Evolutionary conservation across 2,113 vertebrate species (phyloP), one percentile per base, ranked within the genome.

Genomic region (Falco punctatus): DNA sequence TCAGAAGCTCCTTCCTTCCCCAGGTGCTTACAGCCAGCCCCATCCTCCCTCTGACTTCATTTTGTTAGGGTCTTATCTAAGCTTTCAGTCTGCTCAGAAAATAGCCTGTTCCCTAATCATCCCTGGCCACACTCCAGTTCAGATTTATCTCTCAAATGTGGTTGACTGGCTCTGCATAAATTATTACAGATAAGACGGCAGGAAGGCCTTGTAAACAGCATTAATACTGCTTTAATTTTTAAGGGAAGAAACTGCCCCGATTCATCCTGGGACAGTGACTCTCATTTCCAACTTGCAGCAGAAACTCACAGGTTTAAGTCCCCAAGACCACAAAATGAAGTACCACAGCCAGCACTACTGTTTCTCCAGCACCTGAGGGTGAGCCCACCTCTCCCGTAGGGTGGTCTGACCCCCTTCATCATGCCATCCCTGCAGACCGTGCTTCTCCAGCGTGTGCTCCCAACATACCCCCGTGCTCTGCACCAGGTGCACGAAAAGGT

Each of bases 391-490:
- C 13, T 57, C 55, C 27, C 2, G 1, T 3, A 1, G 1, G 0
- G 10, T 6, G 18, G 24, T 33, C 42, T 22, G 26, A 66, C 30
- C 6, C 30, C 15, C 58, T 28, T 7, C 27, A 1, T 20, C 64
- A 32, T 4, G 30, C 22, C 52, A 23, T 4, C 14, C n/a, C 52
- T 28, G 8, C 15, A 10, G 2, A 9, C 21, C 1, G 0, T 2
- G 8, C 42, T 46, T 52, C 15, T 65, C 57, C 49, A 15, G 48
- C 2, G 0, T 4, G 0, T 6, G 10, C 9, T 51, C 26, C 69
- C 49, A 33, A 1, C 0, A 0, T 6, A 32, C 8, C 30, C 0
- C 0, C 3, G 19, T 17, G 58, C 38, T 84, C 30, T 18, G 13
- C 3, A 11, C 40, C 30, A 48, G 33, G 7, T 10, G 78, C 69